Percentiles rank a stretch among this genome's conserved stretches.
phyloP scores from a whole-genome alignment of 2,797 vertebrate species.

The Oryzias sinensis region DNA sequence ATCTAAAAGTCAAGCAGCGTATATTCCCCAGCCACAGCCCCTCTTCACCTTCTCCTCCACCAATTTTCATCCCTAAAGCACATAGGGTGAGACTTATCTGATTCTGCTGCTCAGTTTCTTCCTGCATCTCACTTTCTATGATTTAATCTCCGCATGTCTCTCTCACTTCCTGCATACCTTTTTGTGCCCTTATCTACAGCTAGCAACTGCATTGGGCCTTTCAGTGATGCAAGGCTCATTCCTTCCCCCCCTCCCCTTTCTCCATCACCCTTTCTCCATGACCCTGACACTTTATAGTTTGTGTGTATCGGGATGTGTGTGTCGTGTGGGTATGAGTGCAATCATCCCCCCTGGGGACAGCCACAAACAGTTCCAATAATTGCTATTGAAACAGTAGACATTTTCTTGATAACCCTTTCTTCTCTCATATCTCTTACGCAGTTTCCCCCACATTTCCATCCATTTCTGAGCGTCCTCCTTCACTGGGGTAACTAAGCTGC shows the following conservation, averaged over 20 bases:
- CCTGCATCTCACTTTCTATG: slow-evolving; percentile 10
- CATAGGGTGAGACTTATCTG: slow-evolving; percentile 20
- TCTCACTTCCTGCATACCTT: slow-evolving; percentile 17
- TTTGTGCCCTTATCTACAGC: slow-evolving; percentile 31
- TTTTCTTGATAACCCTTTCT: slow-evolving; percentile 29
- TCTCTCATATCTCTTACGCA: slow-evolving; percentile 14
- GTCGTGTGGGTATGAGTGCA: slow-evolving; percentile 4
- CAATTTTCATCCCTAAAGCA: slow-evolving; percentile 20
- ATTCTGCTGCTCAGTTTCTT: slow-evolving; percentile 15
- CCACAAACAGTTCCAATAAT: slow-evolving; percentile 42
- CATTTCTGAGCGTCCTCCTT: slow-evolving; percentile 28
- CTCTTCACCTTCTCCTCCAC: slow-evolving; percentile 16
- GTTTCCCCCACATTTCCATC: slow-evolving; percentile 30
- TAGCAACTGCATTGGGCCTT: slow-evolving; percentile 29
- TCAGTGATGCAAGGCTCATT: slow-evolving; percentile 47
- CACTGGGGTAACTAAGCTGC: slow-evolving; percentile 33
- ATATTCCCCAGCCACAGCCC: slow-evolving; percentile 12
- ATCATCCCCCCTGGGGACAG: slow-evolving; percentile 5
- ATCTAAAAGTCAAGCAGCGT: slow-evolving; percentile 32
- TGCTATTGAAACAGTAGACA: slow-evolving; percentile 28
- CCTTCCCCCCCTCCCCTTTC: slow-evolving; percentile 8
- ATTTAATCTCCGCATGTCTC: slow-evolving; percentile 24
- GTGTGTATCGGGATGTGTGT: slow-evolving; percentile 20
- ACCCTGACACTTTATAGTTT: slow-evolving; percentile 40
- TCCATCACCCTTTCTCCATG: slow-evolving; percentile 36